Evolutionary conservation across 2,797 vertebrate species (phyloP).

Genomic region (Pristis pectinata): DNA sequence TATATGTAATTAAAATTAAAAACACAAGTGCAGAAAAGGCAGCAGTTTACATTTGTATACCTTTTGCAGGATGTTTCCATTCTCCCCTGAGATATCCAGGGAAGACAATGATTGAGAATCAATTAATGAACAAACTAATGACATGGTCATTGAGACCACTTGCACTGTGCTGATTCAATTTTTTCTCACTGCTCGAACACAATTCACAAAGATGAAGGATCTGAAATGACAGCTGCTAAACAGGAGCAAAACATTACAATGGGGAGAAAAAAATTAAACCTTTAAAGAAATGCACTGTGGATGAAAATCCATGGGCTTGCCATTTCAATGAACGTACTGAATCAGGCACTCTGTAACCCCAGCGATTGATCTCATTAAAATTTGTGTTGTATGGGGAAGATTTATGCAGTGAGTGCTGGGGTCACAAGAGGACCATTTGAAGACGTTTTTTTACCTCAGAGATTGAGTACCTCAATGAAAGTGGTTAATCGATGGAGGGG

Average conservation of each 20-base stretch:
- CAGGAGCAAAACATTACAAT: background rate
- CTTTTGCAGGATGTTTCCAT: background rate
- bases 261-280: background rate
- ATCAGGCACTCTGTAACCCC: background rate
- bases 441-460: background rate
- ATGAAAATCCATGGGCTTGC: background rate
- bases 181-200: background rate
- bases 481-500: background rate
- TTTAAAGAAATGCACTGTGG: background rate
- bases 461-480: background rate
- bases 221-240: background rate
- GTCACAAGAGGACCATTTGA: background rate
- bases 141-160: background rate
- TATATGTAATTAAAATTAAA: background rate
- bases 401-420: too few species aligned
- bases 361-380: background rate
- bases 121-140: background rate
- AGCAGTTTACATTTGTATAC: background rate
- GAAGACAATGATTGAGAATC: background rate
- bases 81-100: background rate
- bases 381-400: background rate
- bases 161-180: background rate
- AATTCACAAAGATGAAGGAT: background rate
- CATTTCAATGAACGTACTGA: background rate
- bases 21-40: background rate